Base-by-base conservation (phyloP, 2,113 vertebrate species). In the Sander vitreus region DNA sequence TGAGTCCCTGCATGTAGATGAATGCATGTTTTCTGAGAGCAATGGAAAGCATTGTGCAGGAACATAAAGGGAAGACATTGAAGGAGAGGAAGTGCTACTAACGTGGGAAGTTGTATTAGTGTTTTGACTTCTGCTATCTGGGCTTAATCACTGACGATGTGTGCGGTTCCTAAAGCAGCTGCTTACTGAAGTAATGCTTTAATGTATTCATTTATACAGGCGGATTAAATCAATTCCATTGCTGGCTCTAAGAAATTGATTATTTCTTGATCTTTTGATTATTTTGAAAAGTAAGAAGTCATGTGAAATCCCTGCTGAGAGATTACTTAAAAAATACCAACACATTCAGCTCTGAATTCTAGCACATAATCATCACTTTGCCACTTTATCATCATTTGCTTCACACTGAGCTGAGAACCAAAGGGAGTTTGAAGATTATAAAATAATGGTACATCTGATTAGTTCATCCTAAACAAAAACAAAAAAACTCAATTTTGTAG, bases 341-440 rank as follows among this genome's bases (percentile, higher is more conserved):
- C 50, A 45, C 71, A 27, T 71, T 59, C 53, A 21, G 21, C 72
- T 72, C 48, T 76, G 54, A 81, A 6, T 54, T 80, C 73, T 66
- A n/a, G 21, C 74, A 69, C 68, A 63, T 77, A 39, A 36, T 76
- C 72, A 65, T 65, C 76, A 78, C 14, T 63, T 62, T 57, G 63
- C 73, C 76, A 63, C 55, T 74, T 55, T 57, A 39, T 74, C 64
- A 65, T 69, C 57, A 74, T 74, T 79, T 69, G 76, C 48, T 85
- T 85, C 65, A 59, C 72, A 36, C 59, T 65, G 65, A 21, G 67
- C 59, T 13, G 25, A 39, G 36, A 80, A 45, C 65, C 64, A 75
- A 57, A 75, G 82, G 3, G 39, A 39, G 21, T 23, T 62, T n/a
- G 54, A 55, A 36, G 64, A 39, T 25, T 6, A 73, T 60, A 43